phyloP scores from a whole-genome alignment of 1,140 invertebrate genomes.

The Palaemon carinicauda region DNA sequence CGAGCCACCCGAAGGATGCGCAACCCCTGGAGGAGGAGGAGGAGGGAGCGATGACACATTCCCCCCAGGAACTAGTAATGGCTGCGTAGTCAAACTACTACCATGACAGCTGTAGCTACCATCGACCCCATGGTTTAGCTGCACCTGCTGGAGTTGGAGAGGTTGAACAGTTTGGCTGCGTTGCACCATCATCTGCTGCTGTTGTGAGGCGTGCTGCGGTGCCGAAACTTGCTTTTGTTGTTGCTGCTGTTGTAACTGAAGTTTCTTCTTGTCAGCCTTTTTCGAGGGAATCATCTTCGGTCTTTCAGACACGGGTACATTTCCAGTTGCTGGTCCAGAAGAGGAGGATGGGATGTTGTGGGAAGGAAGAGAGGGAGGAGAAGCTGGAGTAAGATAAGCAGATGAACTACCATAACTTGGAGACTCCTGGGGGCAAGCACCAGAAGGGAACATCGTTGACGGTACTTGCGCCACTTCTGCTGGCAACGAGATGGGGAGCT shows the following conservation, averaged over 20 bases:
- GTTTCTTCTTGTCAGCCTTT: slow-evolving; percentile 61
- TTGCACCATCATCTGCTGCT: slow-evolving; percentile 36
- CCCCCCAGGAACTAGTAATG: slow-evolving; percentile 44
- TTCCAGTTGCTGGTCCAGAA: slow-evolving; percentile 53
- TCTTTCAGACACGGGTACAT: slow-evolving; percentile 59
- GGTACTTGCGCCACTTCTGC: slow-evolving; percentile 53
- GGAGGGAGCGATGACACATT: slow-evolving; percentile 48
- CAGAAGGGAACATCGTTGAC: slow-evolving; percentile 44
- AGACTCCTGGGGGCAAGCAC: slow-evolving; percentile 45
- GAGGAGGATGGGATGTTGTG: slow-evolving; percentile 31
- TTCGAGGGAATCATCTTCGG: slow-evolving; percentile 58
- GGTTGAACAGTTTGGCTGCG: slow-evolving; percentile 54
- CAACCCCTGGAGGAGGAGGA: slow-evolving; percentile 44
- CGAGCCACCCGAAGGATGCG: slow-evolving; percentile 35
- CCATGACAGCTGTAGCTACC: slow-evolving; percentile 50
- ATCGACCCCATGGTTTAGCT: slow-evolving; percentile 47
- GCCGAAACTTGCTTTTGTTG: slow-evolving; percentile 63
- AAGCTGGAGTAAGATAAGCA: slow-evolving; percentile 45
- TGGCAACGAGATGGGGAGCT: slow-evolving; percentile 55
- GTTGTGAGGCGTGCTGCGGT: slow-evolving; percentile 36
- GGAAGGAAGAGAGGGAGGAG: slow-evolving; percentile 48
- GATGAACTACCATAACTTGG: slow-evolving; percentile 37
- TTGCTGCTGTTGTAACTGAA: slow-evolving; percentile 63
- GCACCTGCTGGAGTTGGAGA: slow-evolving; percentile 48
- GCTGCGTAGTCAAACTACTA: slow-evolving; percentile 35